Conservation (phyloP, 1,140 invertebrate genomes). For the Teleogryllus occipitalis region DNA sequence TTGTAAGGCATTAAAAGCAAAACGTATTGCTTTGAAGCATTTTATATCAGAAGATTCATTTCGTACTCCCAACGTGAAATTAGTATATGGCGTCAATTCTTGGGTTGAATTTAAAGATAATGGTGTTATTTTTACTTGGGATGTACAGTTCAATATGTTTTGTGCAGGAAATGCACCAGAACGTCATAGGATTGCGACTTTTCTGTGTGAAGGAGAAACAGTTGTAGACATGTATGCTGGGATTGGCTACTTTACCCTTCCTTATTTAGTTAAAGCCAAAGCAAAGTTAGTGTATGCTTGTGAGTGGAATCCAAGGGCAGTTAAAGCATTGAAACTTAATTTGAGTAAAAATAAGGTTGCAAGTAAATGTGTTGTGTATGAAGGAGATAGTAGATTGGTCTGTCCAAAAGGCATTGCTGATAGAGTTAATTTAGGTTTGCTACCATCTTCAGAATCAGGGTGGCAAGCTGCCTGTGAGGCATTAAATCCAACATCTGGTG, state of each 20-base stretch:
- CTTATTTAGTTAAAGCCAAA: constrained; percentile 47
- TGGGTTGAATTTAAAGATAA: constrained; percentile 26
- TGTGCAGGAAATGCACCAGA: constrained; percentile 52
- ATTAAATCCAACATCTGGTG: constrained; percentile 40
- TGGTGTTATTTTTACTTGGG: constrained; percentile 42
- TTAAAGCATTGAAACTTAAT: constrained; percentile 44
- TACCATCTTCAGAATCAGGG: constrained; percentile 44
- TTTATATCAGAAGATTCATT: constrained; percentile 25
- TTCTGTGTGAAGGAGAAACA: constrained; percentile 43
- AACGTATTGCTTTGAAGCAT: constrained; percentile 22
- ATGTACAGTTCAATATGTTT: constrained; percentile 51
- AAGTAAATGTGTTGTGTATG: constrained; percentile 43
- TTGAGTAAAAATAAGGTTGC: constrained; percentile 42
- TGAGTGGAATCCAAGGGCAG: constrained; percentile 56
- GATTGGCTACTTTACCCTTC: constrained; percentile 56
- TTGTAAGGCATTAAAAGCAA: constrained; percentile 12
- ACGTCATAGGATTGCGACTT: constrained; percentile 43
- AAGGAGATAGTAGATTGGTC: constrained; percentile 46
- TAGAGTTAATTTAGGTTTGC: constrained; percentile 51
- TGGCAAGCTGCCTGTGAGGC: constrained; percentile 46
- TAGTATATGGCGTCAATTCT: constrained; percentile 24
- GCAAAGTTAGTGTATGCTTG: constrained; percentile 48
- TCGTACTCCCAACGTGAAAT: constrained; percentile 24
- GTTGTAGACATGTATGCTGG: constrained; percentile 56
- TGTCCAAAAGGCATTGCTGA: constrained; percentile 45